phyloP scores from a whole-genome alignment of 2,888 invertebrate species.

The Limnephilus lunatus region DNA sequence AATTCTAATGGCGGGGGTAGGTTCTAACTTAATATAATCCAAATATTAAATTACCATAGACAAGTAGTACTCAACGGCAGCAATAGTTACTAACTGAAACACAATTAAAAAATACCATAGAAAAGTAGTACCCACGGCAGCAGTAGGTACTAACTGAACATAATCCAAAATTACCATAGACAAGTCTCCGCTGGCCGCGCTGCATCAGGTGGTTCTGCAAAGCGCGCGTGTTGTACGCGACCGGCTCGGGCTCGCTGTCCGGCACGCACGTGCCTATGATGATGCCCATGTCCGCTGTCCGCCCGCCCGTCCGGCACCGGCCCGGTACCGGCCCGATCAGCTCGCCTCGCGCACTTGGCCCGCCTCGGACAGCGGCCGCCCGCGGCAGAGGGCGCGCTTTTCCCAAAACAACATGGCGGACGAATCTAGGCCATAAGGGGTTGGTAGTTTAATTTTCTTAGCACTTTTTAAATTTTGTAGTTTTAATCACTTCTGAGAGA shows the following conservation, averaged over 20 bases:
- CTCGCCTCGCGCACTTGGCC: constrained; percentile 8
- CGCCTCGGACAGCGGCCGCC: neutral
- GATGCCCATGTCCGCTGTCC: constrained; percentile 79
- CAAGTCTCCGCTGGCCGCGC: constrained; percentile 71
- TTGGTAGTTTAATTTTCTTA: neutral
- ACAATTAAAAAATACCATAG: constrained; percentile 70
- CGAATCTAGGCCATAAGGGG: neutral
- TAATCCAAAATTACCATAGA: constrained; percentile 71
- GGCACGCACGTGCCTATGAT: constrained; percentile 86
- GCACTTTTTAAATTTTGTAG: neutral
- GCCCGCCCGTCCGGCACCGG: constrained; percentile 12
- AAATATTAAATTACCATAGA: no score
- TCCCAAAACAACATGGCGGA: constrained; percentile 7
- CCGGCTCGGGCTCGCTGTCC: constrained; percentile 80
- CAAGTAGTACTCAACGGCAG: no score
- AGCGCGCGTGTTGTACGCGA: constrained; percentile 73
- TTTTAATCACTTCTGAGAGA: neutral
- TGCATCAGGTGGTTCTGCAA: constrained; percentile 64
- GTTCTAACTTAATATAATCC: no score
- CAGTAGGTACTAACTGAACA: no score
- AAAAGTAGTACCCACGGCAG: constrained; percentile 68
- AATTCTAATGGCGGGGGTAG: no score
- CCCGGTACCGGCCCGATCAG: constrained; percentile 12
- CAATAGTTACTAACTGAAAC: no score
- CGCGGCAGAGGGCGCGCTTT: neutral